Base-by-base conservation (phyloP, 2,797 vertebrate genomes). In the Telmatherina bonti region DNA sequence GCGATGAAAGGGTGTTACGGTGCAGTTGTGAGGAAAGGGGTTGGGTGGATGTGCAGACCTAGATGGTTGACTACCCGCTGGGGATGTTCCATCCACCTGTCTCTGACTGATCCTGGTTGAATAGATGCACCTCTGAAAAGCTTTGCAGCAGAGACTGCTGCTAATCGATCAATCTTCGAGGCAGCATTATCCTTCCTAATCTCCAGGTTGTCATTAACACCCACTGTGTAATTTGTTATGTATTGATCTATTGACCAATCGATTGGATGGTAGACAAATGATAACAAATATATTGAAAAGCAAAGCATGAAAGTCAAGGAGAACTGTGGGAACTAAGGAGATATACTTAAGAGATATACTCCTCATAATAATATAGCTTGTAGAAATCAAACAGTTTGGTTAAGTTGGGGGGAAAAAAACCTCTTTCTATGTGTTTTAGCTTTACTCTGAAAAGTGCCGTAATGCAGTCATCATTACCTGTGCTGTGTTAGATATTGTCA, bases 201-300 rank as follows among this genome's bases (percentile, higher is more conserved):
- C 91, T n/a, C 91, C 85, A 51, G 70, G 54, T 84, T 91, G 91
- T 91, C 92, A 91, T 94, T 94, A 94, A 92, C 90, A 90, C 90
- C 82, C 83, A 78, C 87, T 83, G 79, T 91, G 87, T 87, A 89
- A 91, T 94, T 93, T 93, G 93, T 92, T 91, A 91, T 81, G 78
- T 85, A 94, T 94, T 82, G 93, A 93, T 83, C 57, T 84, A 94
- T 93, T 91, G 93, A 93, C 81, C 87, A 88, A 93, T 94, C 78
- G 91, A 92, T 78, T 53, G 61, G 60, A 79, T 64, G 84, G 89
- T 90, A 92, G 91, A 92, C 82, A 92, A 91, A 93, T 92, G 88
- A 91, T 91, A 91, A 90, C 83, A 86, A 86, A 90, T 83, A 88
- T 75, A 86, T 73, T 74, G 84, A 74, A 87, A 87, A 87, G 63